phyloP scores from a whole-genome alignment of 1,140 invertebrate genomes.

The Chrysomallon squamiferum region DNA sequence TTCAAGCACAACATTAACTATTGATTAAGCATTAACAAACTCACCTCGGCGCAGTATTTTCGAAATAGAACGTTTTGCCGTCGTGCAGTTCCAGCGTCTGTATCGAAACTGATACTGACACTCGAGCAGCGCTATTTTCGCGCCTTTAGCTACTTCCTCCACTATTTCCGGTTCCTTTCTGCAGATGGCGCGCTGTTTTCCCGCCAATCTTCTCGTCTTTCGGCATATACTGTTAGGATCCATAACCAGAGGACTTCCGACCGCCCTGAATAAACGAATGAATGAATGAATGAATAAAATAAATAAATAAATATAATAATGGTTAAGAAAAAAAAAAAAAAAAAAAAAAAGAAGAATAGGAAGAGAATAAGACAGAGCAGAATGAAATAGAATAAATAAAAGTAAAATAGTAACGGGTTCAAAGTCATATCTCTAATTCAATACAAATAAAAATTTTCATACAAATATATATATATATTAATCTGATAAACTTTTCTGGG shows the following conservation, averaged over 20 bases:
- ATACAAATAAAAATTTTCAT: too few relatives aligned
- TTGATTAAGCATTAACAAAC: constrained; percentile 1
- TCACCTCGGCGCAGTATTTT: constrained; percentile 72
- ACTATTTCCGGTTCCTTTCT: constrained; percentile 62
- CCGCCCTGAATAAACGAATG: constrained; percentile 53
- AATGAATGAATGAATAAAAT: too few relatives aligned
- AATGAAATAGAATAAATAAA: too few relatives aligned
- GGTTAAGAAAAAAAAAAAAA: too few relatives aligned
- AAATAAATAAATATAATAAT: too few relatives aligned
- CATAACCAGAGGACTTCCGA: constrained; percentile 80
- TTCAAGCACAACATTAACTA: too few relatives aligned
- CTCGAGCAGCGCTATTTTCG: constrained; percentile 56
- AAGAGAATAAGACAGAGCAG: too few relatives aligned
- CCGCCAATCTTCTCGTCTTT: constrained; percentile 74
- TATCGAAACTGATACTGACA: constrained; percentile 61
- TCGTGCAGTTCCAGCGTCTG: constrained; percentile 62
- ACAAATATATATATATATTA: too few relatives aligned
- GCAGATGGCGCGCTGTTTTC: constrained; percentile 73
- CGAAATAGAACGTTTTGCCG: constrained; percentile 47
- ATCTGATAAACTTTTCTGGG: too few relatives aligned
- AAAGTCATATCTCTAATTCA: too few relatives aligned
- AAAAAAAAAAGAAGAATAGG: too few relatives aligned
- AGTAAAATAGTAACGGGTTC: too few relatives aligned
- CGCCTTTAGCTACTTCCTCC: constrained; percentile 57
- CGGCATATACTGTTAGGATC: constrained; percentile 87